Conservation (phyloP, 1,140 invertebrate species). For the Drosophila nikananu region DNA sequence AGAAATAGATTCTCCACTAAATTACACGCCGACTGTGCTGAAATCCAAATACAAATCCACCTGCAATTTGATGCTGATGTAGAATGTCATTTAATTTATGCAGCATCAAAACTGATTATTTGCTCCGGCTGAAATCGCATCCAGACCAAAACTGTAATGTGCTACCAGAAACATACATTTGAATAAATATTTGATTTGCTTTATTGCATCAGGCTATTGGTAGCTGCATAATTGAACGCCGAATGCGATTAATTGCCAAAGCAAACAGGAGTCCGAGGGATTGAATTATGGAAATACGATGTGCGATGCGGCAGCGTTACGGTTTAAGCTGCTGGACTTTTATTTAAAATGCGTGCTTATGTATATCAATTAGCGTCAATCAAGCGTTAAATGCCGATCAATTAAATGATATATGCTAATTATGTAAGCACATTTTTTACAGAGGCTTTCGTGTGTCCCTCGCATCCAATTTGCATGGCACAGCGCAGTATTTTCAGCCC, state of each 20-base stretch:
- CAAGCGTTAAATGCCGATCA: conserved; percentile 42
- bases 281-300: conserved; percentile 34
- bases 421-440: conserved; percentile 29
- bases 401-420: conserved; percentile 47
- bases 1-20: not conserved
- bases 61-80: too few relatives aligned
- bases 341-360: conserved; percentile 1
- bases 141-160: conserved; percentile 37
- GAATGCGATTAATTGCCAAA: conserved; percentile 34
- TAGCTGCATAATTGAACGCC: conserved; percentile 59
- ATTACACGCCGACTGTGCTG: not conserved
- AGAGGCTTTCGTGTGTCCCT: too few relatives aligned
- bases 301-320: not conserved
- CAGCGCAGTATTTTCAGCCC: conserved; percentile 6
- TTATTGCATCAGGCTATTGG: conserved; percentile 64
- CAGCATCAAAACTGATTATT: conserved; percentile 39
- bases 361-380: conserved; percentile 35
- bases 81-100: conserved; percentile 52
- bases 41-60: not conserved
- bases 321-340: conserved; percentile 13
- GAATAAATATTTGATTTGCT: conserved; percentile 70
- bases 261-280: conserved; percentile 40
- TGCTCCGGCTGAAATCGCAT: conserved; percentile 25
- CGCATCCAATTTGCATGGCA: conserved; percentile 25
- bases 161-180: conserved; percentile 18